Base-by-base conservation (phyloP, 2,113 vertebrate genomes). In the Passerina amoena region DNA sequence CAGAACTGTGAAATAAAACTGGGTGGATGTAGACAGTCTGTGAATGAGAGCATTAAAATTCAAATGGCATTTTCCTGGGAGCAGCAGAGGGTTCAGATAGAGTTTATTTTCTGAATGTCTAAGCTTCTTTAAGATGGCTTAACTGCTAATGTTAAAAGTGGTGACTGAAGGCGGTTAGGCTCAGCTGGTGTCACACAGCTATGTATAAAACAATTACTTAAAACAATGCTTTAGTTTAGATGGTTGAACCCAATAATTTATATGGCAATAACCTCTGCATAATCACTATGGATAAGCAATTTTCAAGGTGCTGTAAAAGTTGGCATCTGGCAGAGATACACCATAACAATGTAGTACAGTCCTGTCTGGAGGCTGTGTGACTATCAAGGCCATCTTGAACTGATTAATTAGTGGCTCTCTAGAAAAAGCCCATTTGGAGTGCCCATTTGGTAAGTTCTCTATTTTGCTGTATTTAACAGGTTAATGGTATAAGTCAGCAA, bases 101-200 rank as follows among this genome's bases (percentile, higher is more conserved):
- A 97, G 87, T 96, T 94, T 96, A 94, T 95, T 96, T 90, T 95
- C 84, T 85, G 90, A 92, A 90, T 77, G 64, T 86, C 76, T 96
- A 93, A 85, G 65, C 76, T 93, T 90, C 64, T 91, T 88, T 93
- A 82, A 95, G 71, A 92, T 78, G 87, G 75, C 73, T 92, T 96
- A 92, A 92, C 87, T 85, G 87, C 71, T 91, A n/a, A 63, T 82
- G 78, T 88, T 94, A 66, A 86, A 93, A 91, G 82, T 42, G 25
- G 82, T 92, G 82, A 93, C 72, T 86, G 86, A 95, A 92, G 82
- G 82, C 71, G 3, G 68, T 78, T 90, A 73, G 71, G 63, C 94
- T 91, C 88, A 90, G 87, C 82, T 88, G 82, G 63, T 91, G 82
- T 82, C 78, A 88, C 71, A 65, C 28, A 83, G 47, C 71, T 83